Conservation (phyloP, 2,888 invertebrate species). For the Pycnomerus fuliginosus region DNA sequence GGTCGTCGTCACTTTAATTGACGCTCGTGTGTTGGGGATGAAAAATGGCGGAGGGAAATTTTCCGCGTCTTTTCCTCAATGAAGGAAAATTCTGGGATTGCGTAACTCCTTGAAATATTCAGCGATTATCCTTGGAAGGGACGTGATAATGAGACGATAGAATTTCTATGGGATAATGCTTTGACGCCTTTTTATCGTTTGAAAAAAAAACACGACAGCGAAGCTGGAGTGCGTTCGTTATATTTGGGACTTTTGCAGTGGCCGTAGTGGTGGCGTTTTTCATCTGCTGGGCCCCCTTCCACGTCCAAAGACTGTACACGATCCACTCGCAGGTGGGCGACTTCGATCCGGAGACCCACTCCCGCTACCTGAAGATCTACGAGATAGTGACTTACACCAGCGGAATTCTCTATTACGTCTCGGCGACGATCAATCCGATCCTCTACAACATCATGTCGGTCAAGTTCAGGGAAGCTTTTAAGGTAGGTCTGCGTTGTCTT, state of each 20-base stretch:
- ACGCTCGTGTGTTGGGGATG: no score
- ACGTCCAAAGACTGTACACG: slow-evolving; percentile 81
- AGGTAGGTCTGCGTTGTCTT: no score
- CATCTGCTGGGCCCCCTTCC: slow-evolving; percentile 89
- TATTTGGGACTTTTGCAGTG: slow-evolving; percentile 65
- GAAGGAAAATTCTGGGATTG: no score
- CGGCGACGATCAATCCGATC: slow-evolving; percentile 88
- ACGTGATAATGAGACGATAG: no score
- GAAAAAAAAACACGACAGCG: not conserved
- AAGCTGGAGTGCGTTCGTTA: no score
- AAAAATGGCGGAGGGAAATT: no score
- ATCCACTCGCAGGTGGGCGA: slow-evolving; percentile 66
- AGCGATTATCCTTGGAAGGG: no score
- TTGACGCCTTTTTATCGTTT: no score
- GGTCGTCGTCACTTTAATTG: no score
- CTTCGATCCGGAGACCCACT: slow-evolving; percentile 45
- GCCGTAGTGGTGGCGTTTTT: slow-evolving; percentile 88
- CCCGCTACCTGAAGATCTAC: slow-evolving; percentile 51
- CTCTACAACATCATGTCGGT: slow-evolving; percentile 92
- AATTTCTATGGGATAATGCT: no score
- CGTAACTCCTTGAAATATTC: no score
- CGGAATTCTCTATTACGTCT: slow-evolving; percentile 86
- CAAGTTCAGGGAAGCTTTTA: slow-evolving; percentile 89
- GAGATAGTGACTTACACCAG: slow-evolving; percentile 74
- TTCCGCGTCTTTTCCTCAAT: no score